phyloP scores from a whole-genome alignment of 2,888 invertebrate genomes.

The Pomacea canaliculata region DNA sequence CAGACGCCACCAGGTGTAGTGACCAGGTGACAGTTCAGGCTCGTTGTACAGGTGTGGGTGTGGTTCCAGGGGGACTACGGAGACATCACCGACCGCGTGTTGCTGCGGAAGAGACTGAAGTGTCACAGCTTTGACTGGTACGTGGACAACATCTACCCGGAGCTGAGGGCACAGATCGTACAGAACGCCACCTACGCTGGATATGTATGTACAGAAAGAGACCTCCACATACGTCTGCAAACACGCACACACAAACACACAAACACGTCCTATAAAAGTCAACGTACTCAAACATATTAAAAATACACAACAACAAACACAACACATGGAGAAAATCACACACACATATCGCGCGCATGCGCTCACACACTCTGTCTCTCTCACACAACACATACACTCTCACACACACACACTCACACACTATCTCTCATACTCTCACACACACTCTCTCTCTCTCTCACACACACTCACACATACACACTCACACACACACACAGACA shows the following conservation, averaged over 20 bases:
- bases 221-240: no score
- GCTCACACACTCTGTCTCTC: no score
- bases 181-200: slow-evolving; percentile 11
- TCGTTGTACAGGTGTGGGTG: no score
- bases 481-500: neutral
- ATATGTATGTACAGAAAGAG: neutral
- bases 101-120: slow-evolving; percentile 82
- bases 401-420: neutral
- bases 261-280: no score
- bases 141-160: slow-evolving; percentile 92
- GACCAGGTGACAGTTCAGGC: no score
- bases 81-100: slow-evolving; percentile 76
- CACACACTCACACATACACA: slow-evolving; percentile 3
- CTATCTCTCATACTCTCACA: neutral
- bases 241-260: no score
- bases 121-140: slow-evolving; percentile 98
- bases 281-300: no score
- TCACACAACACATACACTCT: neutral
- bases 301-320: no score
- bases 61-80: slow-evolving; percentile 9
- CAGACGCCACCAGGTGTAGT: no score
- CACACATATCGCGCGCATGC: no score
- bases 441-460: no score
- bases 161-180: slow-evolving; percentile 62
- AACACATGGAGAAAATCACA: no score